Evolutionary conservation across 1,140 invertebrate species (phyloP), one percentile per base, ranked within the genome.

Genomic region (Melipona quadrifasciata): DNA sequence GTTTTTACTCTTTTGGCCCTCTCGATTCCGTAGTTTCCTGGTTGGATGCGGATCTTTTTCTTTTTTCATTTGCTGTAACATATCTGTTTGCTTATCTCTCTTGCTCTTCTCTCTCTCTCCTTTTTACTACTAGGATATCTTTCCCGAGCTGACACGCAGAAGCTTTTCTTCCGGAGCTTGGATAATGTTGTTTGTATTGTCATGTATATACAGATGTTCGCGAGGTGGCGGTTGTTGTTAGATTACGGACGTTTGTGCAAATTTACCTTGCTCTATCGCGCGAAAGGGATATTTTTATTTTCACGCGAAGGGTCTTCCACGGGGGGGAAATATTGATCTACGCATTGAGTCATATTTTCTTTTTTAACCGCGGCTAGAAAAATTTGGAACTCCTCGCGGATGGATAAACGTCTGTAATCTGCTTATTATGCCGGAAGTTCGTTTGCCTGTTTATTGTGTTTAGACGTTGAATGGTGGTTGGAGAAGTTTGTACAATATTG

Each of bases 81-180:
- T 51, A n/a, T 51, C 16, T 19, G 31, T 34, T 11, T 61, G 31
- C 47, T 74, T 72, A 73, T 34, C 19, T 53, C 47, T 10, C 27
- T 58, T n/a, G 2, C 27, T 27, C 4, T 85, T 19, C 17, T 57
- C 55, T 57, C 5, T 57, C 55, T 57, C 12, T 47, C 6, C 8
- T 47, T 47, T 47, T 47, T 47, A 47, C 39, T 47, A 47, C 2
- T 61, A 61, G 5, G 3, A 24, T 80, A 2, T 70, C 21, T 70
- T 1, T 47, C 24, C 55, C n/a, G 4, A 51, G 78, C 65, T 72
- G 17, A 79, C 53, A 70, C 84, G 39, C 39, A 47, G 39, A 70
- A 17, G 81, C 84, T 80, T 79, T 84, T 74, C 82, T 19, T 71
- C 57, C 39, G 0, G n/a, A 68, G 83, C 85, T 87, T 81, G 65